Percentiles rank a stretch among this genome's conserved stretches.
phyloP scores from a whole-genome alignment of 2,113 vertebrate species.

The Solenodon paradoxus region DNA sequence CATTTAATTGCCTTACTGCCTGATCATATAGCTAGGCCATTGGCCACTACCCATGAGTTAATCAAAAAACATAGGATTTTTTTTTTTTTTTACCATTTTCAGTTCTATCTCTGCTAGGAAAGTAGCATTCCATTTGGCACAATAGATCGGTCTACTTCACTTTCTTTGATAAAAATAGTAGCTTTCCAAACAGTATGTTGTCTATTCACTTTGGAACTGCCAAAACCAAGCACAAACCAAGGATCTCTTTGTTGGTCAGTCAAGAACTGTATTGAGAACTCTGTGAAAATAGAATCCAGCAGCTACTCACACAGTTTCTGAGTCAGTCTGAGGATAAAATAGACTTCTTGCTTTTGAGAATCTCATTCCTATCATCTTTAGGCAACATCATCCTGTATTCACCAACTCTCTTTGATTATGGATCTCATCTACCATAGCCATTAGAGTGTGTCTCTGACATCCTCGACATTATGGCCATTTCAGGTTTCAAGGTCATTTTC shows the following conservation, averaged over 20 bases:
- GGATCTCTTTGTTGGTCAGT: neutral
- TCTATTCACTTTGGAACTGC: neutral
- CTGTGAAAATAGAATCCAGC: neutral
- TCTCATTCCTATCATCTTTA: neutral
- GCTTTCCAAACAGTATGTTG: neutral
- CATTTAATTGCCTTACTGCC: neutral
- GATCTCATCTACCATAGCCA: neutral
- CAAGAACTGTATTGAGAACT: neutral
- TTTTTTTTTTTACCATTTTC: neutral
- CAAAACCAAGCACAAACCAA: neutral
- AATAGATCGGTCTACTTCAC: neutral
- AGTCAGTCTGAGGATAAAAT: neutral
- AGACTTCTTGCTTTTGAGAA: neutral
- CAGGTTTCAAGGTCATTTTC: neutral
- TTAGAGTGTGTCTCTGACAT: neutral
- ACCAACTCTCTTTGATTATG: neutral
- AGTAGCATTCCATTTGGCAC: neutral
- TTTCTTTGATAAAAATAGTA: neutral
- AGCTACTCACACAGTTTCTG: neutral
- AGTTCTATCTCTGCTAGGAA: neutral
- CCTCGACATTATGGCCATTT: neutral
- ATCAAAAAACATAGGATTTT: too few species aligned
- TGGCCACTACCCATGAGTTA: neutral
- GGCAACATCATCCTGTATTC: neutral
- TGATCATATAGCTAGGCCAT: neutral